Evolutionary conservation across 2,797 vertebrate species (phyloP), one percentile per base, ranked within the genome.

Genomic region (Anomalospiza imberbis): DNA sequence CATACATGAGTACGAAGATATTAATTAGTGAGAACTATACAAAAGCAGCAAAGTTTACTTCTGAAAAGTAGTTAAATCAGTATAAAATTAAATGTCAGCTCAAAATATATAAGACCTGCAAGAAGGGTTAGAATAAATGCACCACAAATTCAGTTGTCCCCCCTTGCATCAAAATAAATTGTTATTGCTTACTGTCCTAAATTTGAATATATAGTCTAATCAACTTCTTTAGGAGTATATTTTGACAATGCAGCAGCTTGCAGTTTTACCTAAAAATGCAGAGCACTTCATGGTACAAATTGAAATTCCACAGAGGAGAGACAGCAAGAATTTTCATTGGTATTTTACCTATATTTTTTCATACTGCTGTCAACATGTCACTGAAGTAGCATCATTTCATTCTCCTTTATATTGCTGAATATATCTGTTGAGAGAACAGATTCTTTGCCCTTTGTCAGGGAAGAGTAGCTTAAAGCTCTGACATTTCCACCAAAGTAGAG

Each of bases 181-280:
- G 31, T 68, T 94, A 73, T 12, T 73, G 16, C 62, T 88, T 88
- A 53, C 61, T 85, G 36, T 86, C 48, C 29, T 78, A 40, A 73
- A 72, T 77, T 93, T 75, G 28, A 92, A 15, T 83, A 44, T 38
- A 44, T 73, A 50, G 45, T 85, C 26, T 83, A 85, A 90, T 84
- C 55, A 85, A 29, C 31, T 57, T 61, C 45, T 31, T 54, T 50
- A 63, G n/a, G 29, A 77, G n/a, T 47, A 8, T 91, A 76, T 83
- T 91, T 91, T 66, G n/a, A 66, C 48, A 76, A 22, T 38, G 47
- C 47, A 88, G n/a, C 65, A 78, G 62, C 48, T 74, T 71, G 54
- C 29, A 47, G 91, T 95, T 91, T 89, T 85, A 57, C n/a, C 75
- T 91, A 28, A 84, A 93, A 91, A 80, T 68, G 60, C 63, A 84